Percentiles rank a stretch among this genome's conserved stretches.
These are phyloP conservation scores for Lates japonicus DNA, from an alignment of 2,797 vertebrate species.

Conservation along the genomic window DNA sequence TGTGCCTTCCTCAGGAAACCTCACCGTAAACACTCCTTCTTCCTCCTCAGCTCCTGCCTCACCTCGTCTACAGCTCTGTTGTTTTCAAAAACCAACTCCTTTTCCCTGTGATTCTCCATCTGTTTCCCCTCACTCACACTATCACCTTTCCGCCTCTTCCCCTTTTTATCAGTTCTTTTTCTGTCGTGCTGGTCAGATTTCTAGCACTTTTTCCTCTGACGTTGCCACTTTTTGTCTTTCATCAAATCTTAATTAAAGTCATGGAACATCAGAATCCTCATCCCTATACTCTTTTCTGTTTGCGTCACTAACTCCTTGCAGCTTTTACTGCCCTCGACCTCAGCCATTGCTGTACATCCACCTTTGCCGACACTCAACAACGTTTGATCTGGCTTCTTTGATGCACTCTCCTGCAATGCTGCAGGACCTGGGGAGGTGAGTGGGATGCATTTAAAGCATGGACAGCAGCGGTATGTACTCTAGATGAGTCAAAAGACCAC, in stretches of 20 bases:
- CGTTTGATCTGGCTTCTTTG: constrained; percentile 32
- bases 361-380: neutral
- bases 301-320: constrained; percentile 28
- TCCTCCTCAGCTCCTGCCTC: constrained; percentile 31
- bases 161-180: constrained; percentile 29
- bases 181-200: neutral
- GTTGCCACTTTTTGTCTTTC: constrained; percentile 49
- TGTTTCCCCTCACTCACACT: constrained; percentile 33
- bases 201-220: neutral
- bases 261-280: constrained; percentile 4
- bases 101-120: constrained; percentile 35
- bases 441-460: neutral
- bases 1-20: constrained; percentile 80
- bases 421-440: neutral
- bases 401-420: neutral
- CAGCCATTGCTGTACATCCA: neutral
- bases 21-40: constrained; percentile 57
- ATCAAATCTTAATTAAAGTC: constrained; percentile 38
- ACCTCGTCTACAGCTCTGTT: neutral
- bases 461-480: neutral
- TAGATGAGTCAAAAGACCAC: constrained; percentile 1
- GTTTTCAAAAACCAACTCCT: constrained; percentile 35
- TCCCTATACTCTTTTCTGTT: constrained; percentile 19
- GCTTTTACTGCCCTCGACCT: constrained; percentile 17
- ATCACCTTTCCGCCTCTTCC: constrained; percentile 30